phyloP scores from a whole-genome alignment of 2,113 vertebrate species.

The Arothron firmamentum region DNA sequence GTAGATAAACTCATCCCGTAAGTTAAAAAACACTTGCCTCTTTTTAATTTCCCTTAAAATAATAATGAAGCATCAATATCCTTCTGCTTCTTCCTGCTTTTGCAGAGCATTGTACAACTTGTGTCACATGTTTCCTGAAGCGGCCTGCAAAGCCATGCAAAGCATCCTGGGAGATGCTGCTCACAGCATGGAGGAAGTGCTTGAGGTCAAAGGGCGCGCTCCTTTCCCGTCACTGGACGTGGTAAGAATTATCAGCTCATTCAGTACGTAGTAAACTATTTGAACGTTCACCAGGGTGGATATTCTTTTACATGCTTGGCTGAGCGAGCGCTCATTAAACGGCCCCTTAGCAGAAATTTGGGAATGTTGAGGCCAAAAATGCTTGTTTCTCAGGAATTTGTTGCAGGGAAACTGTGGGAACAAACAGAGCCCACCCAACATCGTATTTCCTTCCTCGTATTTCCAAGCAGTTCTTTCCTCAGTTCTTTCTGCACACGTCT shows the following conservation, averaged over 20 bases:
- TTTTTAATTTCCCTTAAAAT: background rate
- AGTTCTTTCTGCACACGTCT: background rate
- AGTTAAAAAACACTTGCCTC: constrained; percentile 61
- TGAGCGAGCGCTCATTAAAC: background rate
- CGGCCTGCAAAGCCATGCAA: constrained; percentile 74
- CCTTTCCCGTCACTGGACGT: constrained; percentile 78
- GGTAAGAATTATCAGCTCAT: constrained; percentile 65
- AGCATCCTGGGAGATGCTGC: constrained; percentile 78
- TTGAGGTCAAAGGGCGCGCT: constrained; percentile 81
- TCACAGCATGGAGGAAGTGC: constrained; percentile 78
- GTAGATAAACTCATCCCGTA: constrained; percentile 83
- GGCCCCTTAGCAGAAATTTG: background rate
- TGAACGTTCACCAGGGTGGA: background rate
- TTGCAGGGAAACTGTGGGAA: too few relatives aligned
- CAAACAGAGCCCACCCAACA: background rate
- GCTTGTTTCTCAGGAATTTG: background rate
- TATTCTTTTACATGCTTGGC: background rate
- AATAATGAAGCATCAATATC: background rate
- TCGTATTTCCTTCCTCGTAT: background rate
- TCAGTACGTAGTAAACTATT: background rate
- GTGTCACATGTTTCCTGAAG: constrained; percentile 89
- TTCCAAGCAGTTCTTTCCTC: background rate
- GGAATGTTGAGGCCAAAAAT: background rate
- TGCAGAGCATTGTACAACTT: constrained; percentile 82
- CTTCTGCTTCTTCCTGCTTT: background rate